Evolutionary conservation across 1,140 invertebrate species (phyloP).

Genomic region (Helicoverpa armigera): DNA sequence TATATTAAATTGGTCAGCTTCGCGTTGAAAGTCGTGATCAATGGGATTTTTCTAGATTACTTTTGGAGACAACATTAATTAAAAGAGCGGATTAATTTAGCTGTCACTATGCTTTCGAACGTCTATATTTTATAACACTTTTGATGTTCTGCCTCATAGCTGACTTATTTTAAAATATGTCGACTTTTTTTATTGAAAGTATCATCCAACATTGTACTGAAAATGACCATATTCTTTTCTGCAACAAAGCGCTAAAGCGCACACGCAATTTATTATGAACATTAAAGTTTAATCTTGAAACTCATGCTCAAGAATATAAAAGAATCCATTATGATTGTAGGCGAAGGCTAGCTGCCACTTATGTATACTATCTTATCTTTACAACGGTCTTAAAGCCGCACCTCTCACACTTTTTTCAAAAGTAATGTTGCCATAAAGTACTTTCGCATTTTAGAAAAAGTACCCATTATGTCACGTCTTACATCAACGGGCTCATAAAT

Average conservation of each 20-base stretch:
- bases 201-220: neutral
- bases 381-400: constrained; percentile 20
- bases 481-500: constrained; percentile 40
- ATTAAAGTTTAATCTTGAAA: constrained; percentile 33
- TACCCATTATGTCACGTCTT: constrained; percentile 41
- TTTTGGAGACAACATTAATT: constrained; percentile 25
- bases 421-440: constrained; percentile 27
- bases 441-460: constrained; percentile 43
- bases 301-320: constrained; percentile 5
- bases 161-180: neutral
- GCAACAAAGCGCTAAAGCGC: neutral
- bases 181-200: no score
- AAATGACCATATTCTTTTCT: constrained; percentile 10
- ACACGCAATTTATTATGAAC: constrained; percentile 17
- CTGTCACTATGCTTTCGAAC: neutral
- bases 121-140: neutral
- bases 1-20: neutral
- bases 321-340: constrained; percentile 27
- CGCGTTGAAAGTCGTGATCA: constrained; percentile 12
- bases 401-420: constrained; percentile 27
- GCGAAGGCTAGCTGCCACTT: constrained; percentile 9
- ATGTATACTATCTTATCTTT: constrained; percentile 26
- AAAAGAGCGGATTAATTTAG: neutral
- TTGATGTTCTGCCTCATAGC: neutral
- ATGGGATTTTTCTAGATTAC: constrained; percentile 25